These are phyloP conservation scores for Ancistrus triradiatus DNA, from an alignment of 2,113 vertebrate species.

Conservation along the genomic window DNA sequence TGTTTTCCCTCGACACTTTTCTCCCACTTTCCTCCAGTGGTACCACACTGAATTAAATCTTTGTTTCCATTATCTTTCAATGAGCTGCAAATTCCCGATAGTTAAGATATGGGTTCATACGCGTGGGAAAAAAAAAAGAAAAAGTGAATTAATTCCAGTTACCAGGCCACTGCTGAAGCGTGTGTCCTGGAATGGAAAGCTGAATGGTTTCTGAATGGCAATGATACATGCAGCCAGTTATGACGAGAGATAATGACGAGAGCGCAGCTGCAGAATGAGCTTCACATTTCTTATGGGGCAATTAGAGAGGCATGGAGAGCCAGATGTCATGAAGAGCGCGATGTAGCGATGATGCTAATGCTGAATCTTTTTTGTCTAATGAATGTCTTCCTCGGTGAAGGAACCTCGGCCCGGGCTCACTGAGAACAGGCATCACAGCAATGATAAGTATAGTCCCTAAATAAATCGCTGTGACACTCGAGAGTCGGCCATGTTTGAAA, in stretches of 20 bases:
- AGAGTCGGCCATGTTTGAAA: conserved; percentile 2
- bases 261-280: conserved; percentile 35
- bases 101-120: neutral
- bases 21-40: neutral
- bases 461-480: neutral
- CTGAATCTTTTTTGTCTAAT: conserved; percentile 13
- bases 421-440: neutral
- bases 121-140: no score
- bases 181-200: conserved; percentile 5
- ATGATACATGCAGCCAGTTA: conserved; percentile 18
- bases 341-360: conserved; percentile 15
- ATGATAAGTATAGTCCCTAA: conserved; percentile 1
- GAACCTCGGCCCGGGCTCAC: neutral
- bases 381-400: neutral
- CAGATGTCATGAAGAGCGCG: conserved; percentile 31
- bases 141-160: conserved; percentile 20
- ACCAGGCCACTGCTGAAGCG: neutral
- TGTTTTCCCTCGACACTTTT: no score
- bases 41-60: conserved; percentile 10
- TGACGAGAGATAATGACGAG: conserved; percentile 11
- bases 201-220: conserved; percentile 5
- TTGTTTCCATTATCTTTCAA: conserved; percentile 9
- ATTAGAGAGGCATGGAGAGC: conserved; percentile 36
- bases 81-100: conserved; percentile 17
- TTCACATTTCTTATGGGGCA: conserved; percentile 37